Evolutionary conservation across 2,888 invertebrate species (phyloP).

Genomic region (Galerucella nymphaeae): DNA sequence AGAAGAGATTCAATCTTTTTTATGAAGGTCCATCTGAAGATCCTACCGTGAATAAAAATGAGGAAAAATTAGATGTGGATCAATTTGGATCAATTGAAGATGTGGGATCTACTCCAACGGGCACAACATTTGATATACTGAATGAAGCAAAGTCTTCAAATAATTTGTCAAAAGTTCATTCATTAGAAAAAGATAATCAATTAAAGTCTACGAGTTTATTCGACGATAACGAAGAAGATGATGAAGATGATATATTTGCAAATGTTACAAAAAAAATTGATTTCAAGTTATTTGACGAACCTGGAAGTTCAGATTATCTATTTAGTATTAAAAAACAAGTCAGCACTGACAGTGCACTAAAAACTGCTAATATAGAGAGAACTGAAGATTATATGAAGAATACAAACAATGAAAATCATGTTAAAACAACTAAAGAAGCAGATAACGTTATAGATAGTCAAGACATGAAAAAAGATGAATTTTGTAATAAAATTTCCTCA

Average conservation of each 20-base stretch:
- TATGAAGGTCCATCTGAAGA: conserved; percentile 6
- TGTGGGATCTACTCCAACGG: neutral
- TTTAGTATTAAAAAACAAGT: conserved; percentile 22
- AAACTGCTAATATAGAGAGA: conserved; percentile 1
- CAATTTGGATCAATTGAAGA: too few relatives aligned
- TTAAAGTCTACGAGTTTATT: conserved; percentile 53
- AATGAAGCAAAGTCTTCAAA: neutral
- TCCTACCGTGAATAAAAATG: neutral
- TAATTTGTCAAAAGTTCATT: too few relatives aligned
- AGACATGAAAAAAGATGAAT: neutral
- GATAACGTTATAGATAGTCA: neutral
- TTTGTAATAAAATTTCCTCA: neutral
- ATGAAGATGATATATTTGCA: conserved; percentile 38
- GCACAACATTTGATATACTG: neutral
- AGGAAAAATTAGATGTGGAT: neutral
- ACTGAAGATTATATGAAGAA: neutral
- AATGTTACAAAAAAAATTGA: conserved; percentile 51
- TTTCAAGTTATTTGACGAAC: conserved; percentile 54
- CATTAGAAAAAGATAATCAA: conserved; percentile 11
- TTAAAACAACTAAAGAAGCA: neutral
- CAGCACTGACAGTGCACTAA: conserved; percentile 7
- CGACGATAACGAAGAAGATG: conserved; percentile 45
- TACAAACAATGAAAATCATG: neutral
- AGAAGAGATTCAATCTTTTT: conserved; percentile 24
- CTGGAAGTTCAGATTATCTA: conserved; percentile 39